phyloP scores from a whole-genome alignment of 1,140 invertebrate genomes.

The Cherax destructor region DNA sequence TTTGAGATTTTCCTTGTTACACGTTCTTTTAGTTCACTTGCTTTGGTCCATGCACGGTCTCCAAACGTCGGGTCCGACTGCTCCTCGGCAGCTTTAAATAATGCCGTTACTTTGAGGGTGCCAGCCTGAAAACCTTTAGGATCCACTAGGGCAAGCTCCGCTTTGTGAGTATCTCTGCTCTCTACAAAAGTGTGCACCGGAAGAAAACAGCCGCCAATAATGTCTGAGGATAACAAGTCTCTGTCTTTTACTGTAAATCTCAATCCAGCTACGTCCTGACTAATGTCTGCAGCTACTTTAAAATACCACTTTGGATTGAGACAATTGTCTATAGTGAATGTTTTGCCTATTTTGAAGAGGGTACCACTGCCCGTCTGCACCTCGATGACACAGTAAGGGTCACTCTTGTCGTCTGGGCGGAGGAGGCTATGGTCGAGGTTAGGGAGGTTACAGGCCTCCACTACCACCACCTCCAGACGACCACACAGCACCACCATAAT shows the following conservation, averaged over 20 bases:
- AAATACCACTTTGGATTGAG: constrained; percentile 70
- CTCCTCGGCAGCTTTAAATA: constrained; percentile 22
- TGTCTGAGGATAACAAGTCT: constrained; percentile 66
- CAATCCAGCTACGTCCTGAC: constrained; percentile 63
- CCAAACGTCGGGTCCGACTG: constrained; percentile 49
- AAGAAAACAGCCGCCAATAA: constrained; percentile 62
- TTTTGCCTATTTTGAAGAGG: constrained; percentile 62
- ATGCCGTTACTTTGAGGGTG: constrained; percentile 37
- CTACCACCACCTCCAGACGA: constrained; percentile 67
- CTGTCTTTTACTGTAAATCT: constrained; percentile 70
- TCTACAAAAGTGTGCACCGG: constrained; percentile 57
- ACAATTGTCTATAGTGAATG: constrained; percentile 68
- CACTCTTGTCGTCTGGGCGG: constrained; percentile 64
- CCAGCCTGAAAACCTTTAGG: constrained; percentile 63
- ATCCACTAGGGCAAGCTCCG: constrained; percentile 52
- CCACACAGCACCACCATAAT: constrained; percentile 64
- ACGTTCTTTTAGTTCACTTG: constrained; percentile 46
- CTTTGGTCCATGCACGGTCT: constrained; percentile 60
- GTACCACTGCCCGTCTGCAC: constrained; percentile 48
- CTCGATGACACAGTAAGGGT: constrained; percentile 69
- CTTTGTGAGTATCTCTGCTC: constrained; percentile 33
- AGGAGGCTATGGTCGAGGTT: constrained; percentile 65
- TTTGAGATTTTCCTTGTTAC: constrained; percentile 52
- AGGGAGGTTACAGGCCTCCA: constrained; percentile 66
- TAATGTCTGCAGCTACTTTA: constrained; percentile 57